These are phyloP conservation scores for Thumatha senex DNA, from an alignment of 2,888 invertebrate species.

Conservation along the genomic window DNA sequence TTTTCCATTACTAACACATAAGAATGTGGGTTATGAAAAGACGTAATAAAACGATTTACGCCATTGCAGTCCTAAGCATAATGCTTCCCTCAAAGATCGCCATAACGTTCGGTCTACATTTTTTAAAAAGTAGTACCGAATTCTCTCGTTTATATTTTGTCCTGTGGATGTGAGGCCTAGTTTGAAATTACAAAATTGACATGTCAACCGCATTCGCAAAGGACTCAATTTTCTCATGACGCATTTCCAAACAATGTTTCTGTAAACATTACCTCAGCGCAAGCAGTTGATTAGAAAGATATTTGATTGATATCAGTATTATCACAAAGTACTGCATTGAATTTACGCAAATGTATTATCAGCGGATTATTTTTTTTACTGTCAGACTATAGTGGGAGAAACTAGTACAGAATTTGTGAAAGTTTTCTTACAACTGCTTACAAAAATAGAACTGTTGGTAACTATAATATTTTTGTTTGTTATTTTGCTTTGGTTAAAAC, in stretches of 20 bases:
- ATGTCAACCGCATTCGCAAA: slow-evolving; percentile 19
- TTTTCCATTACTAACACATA: too few relatives aligned
- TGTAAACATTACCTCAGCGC: slow-evolving; percentile 8
- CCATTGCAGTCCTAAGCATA: too few relatives aligned
- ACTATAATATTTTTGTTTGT: too few relatives aligned
- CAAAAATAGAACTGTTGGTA: too few relatives aligned
- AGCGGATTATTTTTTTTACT: slow-evolving; percentile 33
- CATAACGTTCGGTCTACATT: too few relatives aligned
- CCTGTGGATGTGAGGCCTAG: slow-evolving; percentile 16
- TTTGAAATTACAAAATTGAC: slow-evolving; percentile 25
- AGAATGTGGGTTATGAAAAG: too few relatives aligned
- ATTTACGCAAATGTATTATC: slow-evolving; percentile 63
- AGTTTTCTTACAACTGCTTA: too few relatives aligned
- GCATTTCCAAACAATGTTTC: slow-evolving; percentile 16
- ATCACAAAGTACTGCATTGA: slow-evolving; percentile 57
- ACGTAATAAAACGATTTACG: too few relatives aligned
- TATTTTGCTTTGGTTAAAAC: too few relatives aligned
- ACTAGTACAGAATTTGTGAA: too few relatives aligned
- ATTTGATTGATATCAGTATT: slow-evolving; percentile 22
- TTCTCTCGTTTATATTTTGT: neutral
- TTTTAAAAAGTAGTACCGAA: too few relatives aligned
- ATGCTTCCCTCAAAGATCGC: too few relatives aligned
- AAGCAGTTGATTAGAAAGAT: slow-evolving; percentile 39
- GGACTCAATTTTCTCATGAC: slow-evolving; percentile 23
- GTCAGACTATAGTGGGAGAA: neutral